phyloP scores from a whole-genome alignment of 2,113 vertebrate genomes.

The Dissostichus mawsoni region DNA sequence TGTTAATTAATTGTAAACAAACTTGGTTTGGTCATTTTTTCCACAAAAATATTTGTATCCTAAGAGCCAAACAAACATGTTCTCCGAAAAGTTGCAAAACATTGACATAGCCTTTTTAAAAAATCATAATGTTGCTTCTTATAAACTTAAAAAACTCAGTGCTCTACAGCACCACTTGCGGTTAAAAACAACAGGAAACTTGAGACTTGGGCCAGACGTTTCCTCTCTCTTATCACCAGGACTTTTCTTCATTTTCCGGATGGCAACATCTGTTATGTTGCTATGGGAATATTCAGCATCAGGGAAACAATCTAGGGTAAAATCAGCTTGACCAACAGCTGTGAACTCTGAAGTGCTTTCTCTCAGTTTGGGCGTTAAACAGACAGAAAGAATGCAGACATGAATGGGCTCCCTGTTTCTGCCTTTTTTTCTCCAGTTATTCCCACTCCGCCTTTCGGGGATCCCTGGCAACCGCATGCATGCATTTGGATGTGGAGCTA shows the following conservation, averaged over 20 bases:
- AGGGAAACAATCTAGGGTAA: slow-evolving; percentile 1
- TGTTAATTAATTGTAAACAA: background rate
- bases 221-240: background rate
- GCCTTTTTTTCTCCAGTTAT: slow-evolving; percentile 27
- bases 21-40: background rate
- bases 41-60: background rate
- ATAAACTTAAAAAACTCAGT: background rate
- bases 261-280: slow-evolving; percentile 44
- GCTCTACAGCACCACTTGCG: background rate
- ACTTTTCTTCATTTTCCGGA: slow-evolving; percentile 8
- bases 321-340: slow-evolving; percentile 63
- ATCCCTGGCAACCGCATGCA: slow-evolving; percentile 57
- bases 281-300: slow-evolving; percentile 40
- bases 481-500: slow-evolving; percentile 36
- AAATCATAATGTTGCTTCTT: too few species aligned
- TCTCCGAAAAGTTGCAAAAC: background rate
- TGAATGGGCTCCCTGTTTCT: slow-evolving; percentile 73
- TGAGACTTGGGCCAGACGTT: background rate
- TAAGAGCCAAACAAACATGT: background rate
- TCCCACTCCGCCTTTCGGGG: slow-evolving; percentile 51
- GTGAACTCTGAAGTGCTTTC: slow-evolving; percentile 59
- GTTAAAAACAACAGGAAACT: slow-evolving; percentile 11
- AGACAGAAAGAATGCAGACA: slow-evolving; percentile 58
- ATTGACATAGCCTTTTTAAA: background rate
- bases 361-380: slow-evolving; percentile 47